These are phyloP conservation scores for Bombylius discolor DNA, from an alignment of 2,888 invertebrate species.

Conservation along the genomic window DNA sequence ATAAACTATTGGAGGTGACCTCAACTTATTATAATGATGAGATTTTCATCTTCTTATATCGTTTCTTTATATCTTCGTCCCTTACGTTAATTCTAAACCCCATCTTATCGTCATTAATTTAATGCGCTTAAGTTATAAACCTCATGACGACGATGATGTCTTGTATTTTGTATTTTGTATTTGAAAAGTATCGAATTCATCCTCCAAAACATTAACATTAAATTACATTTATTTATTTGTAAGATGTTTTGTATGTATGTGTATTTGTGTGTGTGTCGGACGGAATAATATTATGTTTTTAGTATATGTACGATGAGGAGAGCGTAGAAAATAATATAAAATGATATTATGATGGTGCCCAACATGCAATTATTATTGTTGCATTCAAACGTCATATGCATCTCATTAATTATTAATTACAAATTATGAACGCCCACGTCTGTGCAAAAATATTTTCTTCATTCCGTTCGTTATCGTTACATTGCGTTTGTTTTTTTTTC, in stretches of 20 bases:
- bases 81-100: no score
- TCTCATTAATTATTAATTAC: constrained; percentile 21
- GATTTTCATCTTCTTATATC: neutral
- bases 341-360: neutral
- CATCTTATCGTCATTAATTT: neutral
- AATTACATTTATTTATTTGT: no score
- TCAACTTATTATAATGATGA: neutral
- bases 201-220: neutral
- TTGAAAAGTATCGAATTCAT: neutral
- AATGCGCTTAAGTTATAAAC: neutral
- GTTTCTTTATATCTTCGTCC: neutral
- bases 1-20: neutral
- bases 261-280: neutral
- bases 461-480: neutral
- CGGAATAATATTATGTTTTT: neutral
- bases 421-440: constrained; percentile 22
- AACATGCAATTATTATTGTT: neutral
- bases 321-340: neutral
- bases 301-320: no score
- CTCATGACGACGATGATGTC: no score
- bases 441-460: neutral
- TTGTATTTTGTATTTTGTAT: neutral
- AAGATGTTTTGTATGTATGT: no score
- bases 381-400: constrained; percentile 18
- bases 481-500: no score